Evolutionary conservation across 2,113 vertebrate genomes (phyloP), one percentile per base, ranked within the genome.

Genomic region (Perca flavescens): DNA sequence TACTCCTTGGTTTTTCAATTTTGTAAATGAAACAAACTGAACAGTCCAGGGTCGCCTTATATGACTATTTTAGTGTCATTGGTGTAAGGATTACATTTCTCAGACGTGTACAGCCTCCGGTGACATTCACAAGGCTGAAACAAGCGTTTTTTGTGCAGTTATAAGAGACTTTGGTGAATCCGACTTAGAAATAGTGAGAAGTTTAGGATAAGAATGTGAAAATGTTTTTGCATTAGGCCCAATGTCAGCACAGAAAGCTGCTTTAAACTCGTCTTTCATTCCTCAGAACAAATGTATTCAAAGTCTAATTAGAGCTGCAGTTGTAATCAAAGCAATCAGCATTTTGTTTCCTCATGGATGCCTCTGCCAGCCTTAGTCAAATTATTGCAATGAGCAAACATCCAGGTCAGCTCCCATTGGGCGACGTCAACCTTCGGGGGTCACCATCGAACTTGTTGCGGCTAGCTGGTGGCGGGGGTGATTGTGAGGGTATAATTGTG

Each of bases 321-420:
- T 60, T 58, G 65, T 50, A 43, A 63, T 68, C 67, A 31, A 47
- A 82, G 74, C 57, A 73, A 81, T 80, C 76, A 71, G 57, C 53
- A 15, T 77, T 64, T 71, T 15, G 74, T 54, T 89, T 86, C 85
- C 77, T 82, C 60, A 10, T 72, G 77, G 77, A 70, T 61, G 76
- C 49, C 53, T 66, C 80, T 63, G 65, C 36, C 82, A 82, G 54
- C 58, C 43, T 49, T 50, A 56, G 85, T 85, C 56, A 69, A 65
- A 75, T 90, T 57, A 83, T 66, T 75, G 49, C 5, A 80, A 72
- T 19, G 2, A 72, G 58, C 40, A 43, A 28, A 52, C 53, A 25
- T 43, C 64, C 34, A 74, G 70, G 19, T 86, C 34, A 11, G 3
- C 72, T 83, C 54, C 77, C 78, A 62, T 81, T 77, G 81, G 90